Conservation (phyloP, 2,888 invertebrate species). For the Nomada fabriciana region DNA sequence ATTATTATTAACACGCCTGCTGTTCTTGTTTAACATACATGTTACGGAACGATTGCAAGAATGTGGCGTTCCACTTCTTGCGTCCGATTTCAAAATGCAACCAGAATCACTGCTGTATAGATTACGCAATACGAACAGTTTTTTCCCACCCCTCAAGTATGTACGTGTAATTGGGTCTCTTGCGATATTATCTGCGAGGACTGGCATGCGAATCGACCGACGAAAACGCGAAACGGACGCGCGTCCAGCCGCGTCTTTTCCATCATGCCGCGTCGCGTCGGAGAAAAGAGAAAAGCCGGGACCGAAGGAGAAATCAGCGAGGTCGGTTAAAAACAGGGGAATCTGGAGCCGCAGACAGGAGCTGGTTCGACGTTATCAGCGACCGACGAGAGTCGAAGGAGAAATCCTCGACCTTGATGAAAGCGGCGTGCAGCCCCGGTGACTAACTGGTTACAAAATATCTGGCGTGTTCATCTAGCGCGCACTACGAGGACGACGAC, state of each 20-base stretch:
- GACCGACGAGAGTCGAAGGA: constrained; percentile 52
- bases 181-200: no score
- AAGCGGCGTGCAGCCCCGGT: constrained; percentile 52
- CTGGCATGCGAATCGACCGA: no score
- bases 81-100: no score
- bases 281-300: constrained; percentile 4
- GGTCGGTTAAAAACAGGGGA: constrained; percentile 34
- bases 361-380: constrained; percentile 63
- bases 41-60: no score
- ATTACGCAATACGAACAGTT: no score
- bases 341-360: constrained; percentile 19
- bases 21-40: no score
- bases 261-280: background rate
- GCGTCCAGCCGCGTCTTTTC: background rate
- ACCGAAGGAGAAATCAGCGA: constrained; percentile 59
- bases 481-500: constrained; percentile 15
- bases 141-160: no score
- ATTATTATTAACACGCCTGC: no score
- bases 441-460: constrained; percentile 58
- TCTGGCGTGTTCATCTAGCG: constrained; percentile 59
- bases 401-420: constrained; percentile 67
- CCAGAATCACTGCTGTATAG: no score
- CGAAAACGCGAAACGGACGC: no score
- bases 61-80: no score
- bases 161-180: no score